Conservation (phyloP, 2,113 vertebrate genomes). For the Bothrops jararaca region DNA sequence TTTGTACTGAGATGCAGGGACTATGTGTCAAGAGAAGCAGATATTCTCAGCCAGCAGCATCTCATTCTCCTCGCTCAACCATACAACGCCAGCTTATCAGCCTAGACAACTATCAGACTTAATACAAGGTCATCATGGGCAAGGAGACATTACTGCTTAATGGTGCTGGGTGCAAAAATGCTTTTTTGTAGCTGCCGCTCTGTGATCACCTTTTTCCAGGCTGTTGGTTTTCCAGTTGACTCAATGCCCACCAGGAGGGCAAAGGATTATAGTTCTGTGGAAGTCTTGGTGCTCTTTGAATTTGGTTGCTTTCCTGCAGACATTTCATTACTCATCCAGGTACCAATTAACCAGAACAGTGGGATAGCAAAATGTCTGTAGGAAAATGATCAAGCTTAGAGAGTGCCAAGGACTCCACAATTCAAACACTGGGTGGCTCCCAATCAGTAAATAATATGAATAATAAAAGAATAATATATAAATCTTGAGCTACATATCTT, state of each 20-base stretch:
- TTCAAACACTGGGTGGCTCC: neutral
- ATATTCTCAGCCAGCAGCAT: neutral
- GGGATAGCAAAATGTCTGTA: neutral
- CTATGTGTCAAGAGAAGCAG: neutral
- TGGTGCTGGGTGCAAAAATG: neutral
- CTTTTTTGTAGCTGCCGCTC: neutral
- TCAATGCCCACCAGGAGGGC: too few species aligned
- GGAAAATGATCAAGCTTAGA: neutral
- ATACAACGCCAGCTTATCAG: neutral
- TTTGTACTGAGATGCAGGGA: neutral
- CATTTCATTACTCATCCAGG: too few species aligned
- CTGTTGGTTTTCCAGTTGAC: neutral
- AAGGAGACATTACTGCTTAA: neutral
- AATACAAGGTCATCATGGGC: accelerated
- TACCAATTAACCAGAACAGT: too few species aligned
- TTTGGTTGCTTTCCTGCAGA: too few species aligned
- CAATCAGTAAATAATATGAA: neutral
- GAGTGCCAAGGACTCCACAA: neutral
- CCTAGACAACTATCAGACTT: accelerated
- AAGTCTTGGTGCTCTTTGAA: too few species aligned
- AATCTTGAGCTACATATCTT: neutral
- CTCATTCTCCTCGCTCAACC: neutral
- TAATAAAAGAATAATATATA: neutral
- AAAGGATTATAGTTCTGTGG: neutral
- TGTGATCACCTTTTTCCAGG: neutral